Percentiles rank a stretch among this genome's conserved stretches.
phyloP scores from a whole-genome alignment of 2,113 vertebrate genomes.

The Polyodon spathula region DNA sequence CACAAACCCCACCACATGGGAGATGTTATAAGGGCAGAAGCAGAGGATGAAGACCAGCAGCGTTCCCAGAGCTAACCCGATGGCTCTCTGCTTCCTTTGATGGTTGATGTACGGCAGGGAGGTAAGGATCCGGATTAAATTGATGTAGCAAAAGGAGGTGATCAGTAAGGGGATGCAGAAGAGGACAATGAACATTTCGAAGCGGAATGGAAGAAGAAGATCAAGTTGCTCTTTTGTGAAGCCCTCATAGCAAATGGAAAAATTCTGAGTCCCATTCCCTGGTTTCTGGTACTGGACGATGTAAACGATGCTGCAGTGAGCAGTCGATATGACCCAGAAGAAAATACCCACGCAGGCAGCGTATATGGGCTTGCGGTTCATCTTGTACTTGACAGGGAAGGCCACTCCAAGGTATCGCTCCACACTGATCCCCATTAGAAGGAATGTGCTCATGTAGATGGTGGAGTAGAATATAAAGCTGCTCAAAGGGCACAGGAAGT shows the following conservation, averaged over 20 bases:
- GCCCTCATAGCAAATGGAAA: constrained; percentile 47
- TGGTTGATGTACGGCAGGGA: constrained; percentile 30
- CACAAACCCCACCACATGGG: constrained; percentile 54
- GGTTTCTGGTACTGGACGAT: constrained; percentile 29
- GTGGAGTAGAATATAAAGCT: constrained; percentile 71
- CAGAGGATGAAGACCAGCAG: constrained; percentile 60
- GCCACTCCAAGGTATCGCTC: constrained; percentile 76
- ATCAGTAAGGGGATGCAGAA: constrained; percentile 49
- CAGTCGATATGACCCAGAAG: constrained; percentile 57
- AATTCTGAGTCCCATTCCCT: background rate
- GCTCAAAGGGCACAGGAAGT: constrained; percentile 55
- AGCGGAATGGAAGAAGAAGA: constrained; percentile 45
- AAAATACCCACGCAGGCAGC: constrained; percentile 40
- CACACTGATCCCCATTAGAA: constrained; percentile 69
- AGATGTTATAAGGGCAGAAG: too few relatives aligned
- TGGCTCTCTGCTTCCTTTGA: constrained; percentile 46
- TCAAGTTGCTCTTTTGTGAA: constrained; percentile 45
- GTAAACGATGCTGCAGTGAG: constrained; percentile 56
- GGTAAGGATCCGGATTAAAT: constrained; percentile 42
- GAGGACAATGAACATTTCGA: constrained; percentile 57
- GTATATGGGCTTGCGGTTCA: constrained; percentile 48
- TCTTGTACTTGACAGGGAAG: constrained; percentile 62
- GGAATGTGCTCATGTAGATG: constrained; percentile 78
- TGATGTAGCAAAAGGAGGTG: constrained; percentile 45
- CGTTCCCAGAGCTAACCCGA: constrained; percentile 53